Evolutionary conservation across 2,888 invertebrate genomes (phyloP).

Genomic region (Nyleta sp.): DNA sequence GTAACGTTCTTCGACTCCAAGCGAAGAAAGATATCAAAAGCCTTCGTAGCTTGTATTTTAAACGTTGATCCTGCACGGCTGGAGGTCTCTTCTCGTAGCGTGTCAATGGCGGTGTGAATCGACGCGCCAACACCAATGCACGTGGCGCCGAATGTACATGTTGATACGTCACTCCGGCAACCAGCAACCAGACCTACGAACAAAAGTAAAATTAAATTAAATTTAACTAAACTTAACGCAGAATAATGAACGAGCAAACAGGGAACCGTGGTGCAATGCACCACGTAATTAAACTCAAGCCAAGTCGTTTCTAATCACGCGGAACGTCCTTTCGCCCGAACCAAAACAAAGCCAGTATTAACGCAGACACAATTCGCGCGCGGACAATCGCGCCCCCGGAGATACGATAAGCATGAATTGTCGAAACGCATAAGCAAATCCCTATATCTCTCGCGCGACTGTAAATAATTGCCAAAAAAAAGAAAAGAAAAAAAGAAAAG

Average conservation of each 20-base stretch:
- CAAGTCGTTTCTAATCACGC: constrained; percentile 34
- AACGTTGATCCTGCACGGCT: constrained; percentile 65
- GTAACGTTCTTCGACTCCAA: constrained; percentile 30
- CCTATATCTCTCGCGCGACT: constrained; percentile 25
- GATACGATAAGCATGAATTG: constrained; percentile 12
- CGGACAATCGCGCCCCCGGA: constrained; percentile 34
- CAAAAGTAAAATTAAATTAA: constrained; percentile 20
- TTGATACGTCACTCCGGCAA: constrained; percentile 37
- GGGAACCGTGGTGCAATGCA: constrained; percentile 59
- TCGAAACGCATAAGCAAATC: constrained; percentile 2
- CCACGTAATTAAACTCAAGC: constrained; percentile 32
- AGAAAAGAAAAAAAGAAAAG: background rate
- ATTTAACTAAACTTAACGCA: constrained; percentile 16
- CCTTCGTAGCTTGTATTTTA: constrained; percentile 54
- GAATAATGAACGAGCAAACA: constrained; percentile 20
- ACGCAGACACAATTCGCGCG: constrained; percentile 10
- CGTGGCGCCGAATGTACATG: constrained; percentile 37
- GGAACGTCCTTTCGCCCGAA: constrained; percentile 27
- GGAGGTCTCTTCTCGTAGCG: constrained; percentile 68
- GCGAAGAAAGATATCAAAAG: constrained; percentile 52
- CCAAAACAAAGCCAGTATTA: constrained; percentile 20
- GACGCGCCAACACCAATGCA: constrained; percentile 53
- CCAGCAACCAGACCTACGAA: constrained; percentile 22
- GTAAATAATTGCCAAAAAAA: constrained; percentile 19
- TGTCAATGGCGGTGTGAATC: constrained; percentile 68